These are phyloP conservation scores for Meteorus colon DNA, from an alignment of 2,888 invertebrate genomes.

Conservation along the genomic window DNA sequence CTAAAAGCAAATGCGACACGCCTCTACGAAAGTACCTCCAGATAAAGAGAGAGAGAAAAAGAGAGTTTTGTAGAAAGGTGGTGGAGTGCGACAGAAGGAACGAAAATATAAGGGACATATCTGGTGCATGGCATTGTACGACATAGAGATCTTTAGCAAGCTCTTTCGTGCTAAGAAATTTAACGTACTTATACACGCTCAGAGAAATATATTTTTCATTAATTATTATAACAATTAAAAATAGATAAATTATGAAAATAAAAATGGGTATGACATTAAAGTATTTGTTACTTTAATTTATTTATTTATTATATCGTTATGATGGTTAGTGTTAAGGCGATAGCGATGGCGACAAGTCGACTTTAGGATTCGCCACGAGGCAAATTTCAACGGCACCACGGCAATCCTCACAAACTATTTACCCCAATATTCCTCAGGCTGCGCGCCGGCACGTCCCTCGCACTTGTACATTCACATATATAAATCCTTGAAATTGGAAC, in stretches of 20 bases:
- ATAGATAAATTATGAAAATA: too few species aligned
- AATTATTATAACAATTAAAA: slow-evolving; percentile 28
- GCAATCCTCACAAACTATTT: slow-evolving; percentile 41
- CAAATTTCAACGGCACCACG: slow-evolving; percentile 28
- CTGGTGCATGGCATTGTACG: slow-evolving; percentile 41
- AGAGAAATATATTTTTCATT: slow-evolving; percentile 36
- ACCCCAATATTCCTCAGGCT: slow-evolving; percentile 34
- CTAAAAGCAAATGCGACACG: slow-evolving; percentile 40
- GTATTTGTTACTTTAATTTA: background rate
- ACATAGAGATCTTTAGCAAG: slow-evolving; percentile 19
- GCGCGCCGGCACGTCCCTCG: slow-evolving; percentile 32
- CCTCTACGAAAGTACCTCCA: slow-evolving; percentile 31
- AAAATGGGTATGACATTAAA: background rate
- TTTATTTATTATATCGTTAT: background rate
- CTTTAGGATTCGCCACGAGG: slow-evolving; percentile 25
- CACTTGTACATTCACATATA: slow-evolving; percentile 37
- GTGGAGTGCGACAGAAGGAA: background rate
- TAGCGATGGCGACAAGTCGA: slow-evolving; percentile 18
- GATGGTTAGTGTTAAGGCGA: background rate
- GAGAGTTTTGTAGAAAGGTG: background rate
- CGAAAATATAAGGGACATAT: slow-evolving; percentile 11
- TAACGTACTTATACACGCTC: slow-evolving; percentile 42
- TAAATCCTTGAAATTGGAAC: slow-evolving; percentile 42
- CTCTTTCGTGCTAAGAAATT: slow-evolving; percentile 38
- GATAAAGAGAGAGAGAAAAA: background rate